A percentile compares a stretch with the other conserved stretches of the same genome.
phyloP scores from a whole-genome alignment of 2,888 invertebrate species.

The Lycia hirtaria region DNA sequence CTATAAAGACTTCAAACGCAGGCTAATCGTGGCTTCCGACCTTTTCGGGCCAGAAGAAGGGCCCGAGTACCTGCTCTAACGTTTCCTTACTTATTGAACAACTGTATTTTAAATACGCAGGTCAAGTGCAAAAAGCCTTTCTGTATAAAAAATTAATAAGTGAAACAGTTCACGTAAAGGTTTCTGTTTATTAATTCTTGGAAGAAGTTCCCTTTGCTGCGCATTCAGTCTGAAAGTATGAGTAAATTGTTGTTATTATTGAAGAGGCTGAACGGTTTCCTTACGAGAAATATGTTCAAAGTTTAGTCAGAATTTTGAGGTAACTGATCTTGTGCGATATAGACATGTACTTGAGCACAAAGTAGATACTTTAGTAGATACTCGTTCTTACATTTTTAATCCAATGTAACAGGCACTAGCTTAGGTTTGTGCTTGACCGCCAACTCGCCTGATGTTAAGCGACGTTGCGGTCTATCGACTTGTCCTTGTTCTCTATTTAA shows the following conservation, averaged over 20 bases:
- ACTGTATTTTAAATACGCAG: slow-evolving; percentile 61
- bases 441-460: too few species aligned
- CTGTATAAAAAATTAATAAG: slow-evolving; percentile 35
- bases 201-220: slow-evolving; percentile 21
- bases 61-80: slow-evolving; percentile 69
- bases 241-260: slow-evolving; percentile 13
- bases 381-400: too few species aligned
- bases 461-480: too few species aligned
- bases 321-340: neutral
- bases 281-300: slow-evolving; percentile 4
- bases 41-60: slow-evolving; percentile 71
- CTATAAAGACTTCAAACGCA: slow-evolving; percentile 83
- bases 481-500: too few species aligned
- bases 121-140: slow-evolving; percentile 49
- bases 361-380: too few species aligned
- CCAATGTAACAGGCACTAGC: too few species aligned
- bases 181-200: slow-evolving; percentile 27
- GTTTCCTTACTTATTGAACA: slow-evolving; percentile 68
- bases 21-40: slow-evolving; percentile 83
- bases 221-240: slow-evolving; percentile 18
- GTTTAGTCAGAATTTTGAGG: neutral
- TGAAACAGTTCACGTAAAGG: slow-evolving; percentile 35
- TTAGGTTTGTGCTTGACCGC: too few species aligned
- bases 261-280: slow-evolving; percentile 4
- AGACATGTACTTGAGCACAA: too few species aligned